Evolutionary conservation across 2,113 vertebrate species (phyloP).

Genomic region (Agelaius phoeniceus): DNA sequence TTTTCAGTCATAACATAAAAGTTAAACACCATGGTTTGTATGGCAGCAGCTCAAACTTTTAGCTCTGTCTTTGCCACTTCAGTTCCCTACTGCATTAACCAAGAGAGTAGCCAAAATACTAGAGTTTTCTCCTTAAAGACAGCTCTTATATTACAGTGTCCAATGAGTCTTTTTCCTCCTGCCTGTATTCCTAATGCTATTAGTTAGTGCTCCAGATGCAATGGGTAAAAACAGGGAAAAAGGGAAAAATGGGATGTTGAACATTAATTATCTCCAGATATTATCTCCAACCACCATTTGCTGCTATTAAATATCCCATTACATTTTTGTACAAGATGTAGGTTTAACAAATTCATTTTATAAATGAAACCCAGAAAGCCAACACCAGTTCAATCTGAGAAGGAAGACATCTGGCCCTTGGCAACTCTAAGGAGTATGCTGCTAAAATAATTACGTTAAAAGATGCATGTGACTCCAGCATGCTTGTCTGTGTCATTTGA

Average conservation of each 20-base stretch:
- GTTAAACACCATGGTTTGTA: not conserved
- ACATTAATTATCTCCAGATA: not conserved
- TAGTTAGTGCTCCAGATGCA: not conserved
- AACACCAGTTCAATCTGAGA: not conserved
- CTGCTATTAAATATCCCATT: not conserved
- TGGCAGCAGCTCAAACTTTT: not conserved
- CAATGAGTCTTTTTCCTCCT: not conserved
- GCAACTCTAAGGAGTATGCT: not conserved
- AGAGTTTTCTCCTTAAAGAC: not conserved
- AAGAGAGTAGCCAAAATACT: not conserved
- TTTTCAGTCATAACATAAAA: not conserved
- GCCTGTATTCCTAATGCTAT: not conserved
- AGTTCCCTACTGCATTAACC: not conserved
- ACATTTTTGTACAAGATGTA: not conserved
- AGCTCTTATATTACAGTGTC: not conserved
- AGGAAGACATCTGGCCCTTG: not conserved
- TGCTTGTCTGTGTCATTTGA: not conserved
- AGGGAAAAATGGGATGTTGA: not conserved
- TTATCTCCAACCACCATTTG: not conserved
- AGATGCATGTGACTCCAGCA: not conserved
- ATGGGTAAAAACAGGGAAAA: not conserved
- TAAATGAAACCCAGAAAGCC: not conserved
- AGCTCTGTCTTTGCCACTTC: not conserved
- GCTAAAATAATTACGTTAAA: not conserved
- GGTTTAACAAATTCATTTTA: not conserved